Evolutionary conservation across 2,888 invertebrate species (phyloP).

Genomic region (Drosophila melanocephala): DNA sequence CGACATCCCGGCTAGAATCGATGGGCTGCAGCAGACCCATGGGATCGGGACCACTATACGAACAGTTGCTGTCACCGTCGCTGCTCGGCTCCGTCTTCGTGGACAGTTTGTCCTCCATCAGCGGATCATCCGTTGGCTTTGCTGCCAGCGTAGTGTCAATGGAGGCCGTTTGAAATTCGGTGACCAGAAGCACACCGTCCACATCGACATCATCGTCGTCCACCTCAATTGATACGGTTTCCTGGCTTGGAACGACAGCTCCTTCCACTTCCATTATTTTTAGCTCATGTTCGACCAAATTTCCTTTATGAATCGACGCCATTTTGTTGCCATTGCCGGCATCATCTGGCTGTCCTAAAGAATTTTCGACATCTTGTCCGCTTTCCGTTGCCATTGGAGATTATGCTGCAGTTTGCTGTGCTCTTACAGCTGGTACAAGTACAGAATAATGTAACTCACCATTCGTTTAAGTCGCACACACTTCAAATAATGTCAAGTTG

Average conservation of each 20-base stretch:
- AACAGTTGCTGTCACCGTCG: conserved; percentile 45
- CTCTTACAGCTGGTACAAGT: too few species aligned
- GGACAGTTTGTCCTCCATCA: conserved; percentile 29
- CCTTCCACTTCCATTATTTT: conserved; percentile 71
- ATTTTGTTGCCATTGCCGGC: conserved; percentile 65
- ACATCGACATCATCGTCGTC: conserved; percentile 49
- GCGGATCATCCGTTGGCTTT: conserved; percentile 17
- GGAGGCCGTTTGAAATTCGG: conserved; percentile 24
- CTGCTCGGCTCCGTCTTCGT: conserved; percentile 51
- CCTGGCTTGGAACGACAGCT: conserved; percentile 5
- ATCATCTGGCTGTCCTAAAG: conserved; percentile 2
- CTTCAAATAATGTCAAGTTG: neutral
- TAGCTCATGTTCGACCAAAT: conserved; percentile 46
- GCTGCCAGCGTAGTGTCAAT: neutral
- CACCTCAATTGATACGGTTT: conserved; percentile 36
- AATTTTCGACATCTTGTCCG: neutral
- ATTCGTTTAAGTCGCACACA: neutral
- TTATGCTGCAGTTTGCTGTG: neutral
- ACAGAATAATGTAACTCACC: neutral
- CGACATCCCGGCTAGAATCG: conserved; percentile 25
- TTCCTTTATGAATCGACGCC: conserved; percentile 52
- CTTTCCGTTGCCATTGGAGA: conserved; percentile 24
- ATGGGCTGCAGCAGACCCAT: conserved; percentile 77
- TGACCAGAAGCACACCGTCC: conserved; percentile 7
- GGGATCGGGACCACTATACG: conserved; percentile 67